phyloP scores from a whole-genome alignment of 2,113 vertebrate genomes.

The Furnarius figulus region DNA sequence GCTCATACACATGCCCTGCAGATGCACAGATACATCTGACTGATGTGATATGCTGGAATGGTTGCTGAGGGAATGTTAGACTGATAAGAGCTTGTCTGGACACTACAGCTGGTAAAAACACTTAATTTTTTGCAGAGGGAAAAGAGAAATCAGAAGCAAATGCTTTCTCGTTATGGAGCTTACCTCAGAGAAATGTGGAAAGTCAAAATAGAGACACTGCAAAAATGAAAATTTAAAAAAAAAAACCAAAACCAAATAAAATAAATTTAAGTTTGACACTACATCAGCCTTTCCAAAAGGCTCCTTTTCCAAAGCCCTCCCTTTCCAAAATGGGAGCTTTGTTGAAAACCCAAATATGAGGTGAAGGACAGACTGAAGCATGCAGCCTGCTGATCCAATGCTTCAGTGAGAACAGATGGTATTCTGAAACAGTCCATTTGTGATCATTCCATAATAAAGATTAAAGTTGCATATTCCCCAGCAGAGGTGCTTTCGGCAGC shows the following conservation, averaged over 20 bases:
- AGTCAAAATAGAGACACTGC: neutral
- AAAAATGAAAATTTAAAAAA: neutral
- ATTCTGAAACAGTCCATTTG: conserved; percentile 68
- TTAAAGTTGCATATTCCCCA: conserved; percentile 72
- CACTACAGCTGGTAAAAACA: neutral
- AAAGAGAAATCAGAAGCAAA: neutral
- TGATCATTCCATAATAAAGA: conserved; percentile 74
- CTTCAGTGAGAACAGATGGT: conserved; percentile 77
- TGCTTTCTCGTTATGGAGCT: neutral
- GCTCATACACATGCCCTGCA: neutral
- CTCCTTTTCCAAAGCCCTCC: neutral
- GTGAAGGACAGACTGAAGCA: conserved; percentile 65
- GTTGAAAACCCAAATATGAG: conserved; percentile 32
- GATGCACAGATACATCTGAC: neutral
- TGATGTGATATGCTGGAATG: neutral
- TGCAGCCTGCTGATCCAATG: conserved; percentile 54
- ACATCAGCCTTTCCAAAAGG: neutral
- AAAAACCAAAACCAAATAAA: too few species aligned
- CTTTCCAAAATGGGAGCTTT: conserved; percentile 17
- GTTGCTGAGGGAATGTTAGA: neutral
- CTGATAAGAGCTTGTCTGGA: neutral
- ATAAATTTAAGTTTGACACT: neutral
- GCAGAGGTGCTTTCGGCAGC: conserved; percentile 56
- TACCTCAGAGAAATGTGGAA: neutral
- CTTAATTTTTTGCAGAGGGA: neutral